phyloP scores from a whole-genome alignment of 2,797 vertebrate genomes.

The Cheirogaleus major region DNA sequence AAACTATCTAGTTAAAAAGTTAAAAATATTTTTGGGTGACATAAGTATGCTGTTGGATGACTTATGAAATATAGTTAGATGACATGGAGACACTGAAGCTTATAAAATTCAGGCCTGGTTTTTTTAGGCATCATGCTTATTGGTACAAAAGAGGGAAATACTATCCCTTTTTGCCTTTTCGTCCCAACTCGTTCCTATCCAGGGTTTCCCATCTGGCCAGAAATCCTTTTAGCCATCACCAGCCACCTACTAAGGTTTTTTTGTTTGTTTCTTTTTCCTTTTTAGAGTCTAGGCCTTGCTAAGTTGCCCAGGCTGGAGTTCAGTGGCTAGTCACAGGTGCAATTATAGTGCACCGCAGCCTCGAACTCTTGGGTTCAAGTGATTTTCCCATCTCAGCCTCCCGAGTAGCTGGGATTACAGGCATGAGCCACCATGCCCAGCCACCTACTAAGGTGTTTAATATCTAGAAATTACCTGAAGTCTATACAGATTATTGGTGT shows the following conservation, averaged over 20 bases:
- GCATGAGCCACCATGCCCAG: neutral
- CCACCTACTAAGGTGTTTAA: neutral
- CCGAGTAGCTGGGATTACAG: neutral
- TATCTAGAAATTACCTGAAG: neutral
- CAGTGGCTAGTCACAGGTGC: neutral
- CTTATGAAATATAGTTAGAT: neutral
- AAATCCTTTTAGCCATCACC: neutral
- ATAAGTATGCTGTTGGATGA: neutral
- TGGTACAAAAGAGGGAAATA: neutral
- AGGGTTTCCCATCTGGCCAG: neutral
- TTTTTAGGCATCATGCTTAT: neutral
- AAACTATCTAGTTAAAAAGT: neutral
- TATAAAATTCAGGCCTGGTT: neutral
- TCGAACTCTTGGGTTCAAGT: neutral
- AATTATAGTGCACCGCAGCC: neutral
- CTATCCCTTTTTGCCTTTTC: neutral
- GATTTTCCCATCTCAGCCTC: neutral
- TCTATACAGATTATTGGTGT: neutral
- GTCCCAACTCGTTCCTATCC: neutral
- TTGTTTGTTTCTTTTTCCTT: neutral
- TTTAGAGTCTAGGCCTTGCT: neutral
- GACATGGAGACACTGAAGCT: neutral
- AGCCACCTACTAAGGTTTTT: neutral
- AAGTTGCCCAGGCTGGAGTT: neutral
- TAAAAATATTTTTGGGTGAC: neutral